phyloP scores from a whole-genome alignment of 2,113 vertebrate genomes.

The Myrmecophaga tridactyla region DNA sequence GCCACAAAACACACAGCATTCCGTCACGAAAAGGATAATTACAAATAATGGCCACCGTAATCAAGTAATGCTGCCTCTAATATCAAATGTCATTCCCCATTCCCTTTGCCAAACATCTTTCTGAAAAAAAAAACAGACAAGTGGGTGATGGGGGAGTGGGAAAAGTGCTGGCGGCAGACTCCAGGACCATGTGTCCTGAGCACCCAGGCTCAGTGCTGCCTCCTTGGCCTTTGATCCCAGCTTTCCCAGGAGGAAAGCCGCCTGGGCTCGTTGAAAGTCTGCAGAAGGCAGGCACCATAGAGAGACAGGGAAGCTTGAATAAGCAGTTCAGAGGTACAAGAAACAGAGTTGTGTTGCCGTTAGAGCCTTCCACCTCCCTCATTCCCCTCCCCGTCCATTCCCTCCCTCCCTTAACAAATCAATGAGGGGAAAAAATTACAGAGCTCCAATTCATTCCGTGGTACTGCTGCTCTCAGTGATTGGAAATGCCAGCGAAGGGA shows the following conservation, averaged over 20 bases:
- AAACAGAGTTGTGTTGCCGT: background rate
- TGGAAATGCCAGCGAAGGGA: constrained; percentile 60
- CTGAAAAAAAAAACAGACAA: background rate
- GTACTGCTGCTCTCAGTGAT: constrained; percentile 45
- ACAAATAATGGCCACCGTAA: constrained; percentile 24
- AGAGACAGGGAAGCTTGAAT: background rate
- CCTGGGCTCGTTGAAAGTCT: background rate
- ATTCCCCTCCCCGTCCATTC: background rate
- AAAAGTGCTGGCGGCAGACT: background rate
- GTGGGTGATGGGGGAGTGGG: background rate
- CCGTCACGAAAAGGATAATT: constrained; percentile 43
- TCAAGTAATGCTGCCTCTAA: constrained; percentile 28
- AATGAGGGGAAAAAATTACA: constrained; percentile 52
- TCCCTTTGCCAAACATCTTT: background rate
- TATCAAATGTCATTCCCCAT: constrained; percentile 12
- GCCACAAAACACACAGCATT: constrained; percentile 25
- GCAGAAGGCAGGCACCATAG: background rate
- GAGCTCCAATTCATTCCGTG: constrained; percentile 36
- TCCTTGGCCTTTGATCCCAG: background rate
- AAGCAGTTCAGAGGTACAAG: background rate
- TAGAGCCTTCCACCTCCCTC: constrained; percentile 4
- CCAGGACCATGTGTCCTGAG: background rate
- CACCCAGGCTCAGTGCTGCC: background rate
- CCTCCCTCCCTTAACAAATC: background rate
- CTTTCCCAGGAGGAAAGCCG: background rate